phyloP scores from a whole-genome alignment of 2,797 vertebrate species.

The Euphonia xanthogaster region DNA sequence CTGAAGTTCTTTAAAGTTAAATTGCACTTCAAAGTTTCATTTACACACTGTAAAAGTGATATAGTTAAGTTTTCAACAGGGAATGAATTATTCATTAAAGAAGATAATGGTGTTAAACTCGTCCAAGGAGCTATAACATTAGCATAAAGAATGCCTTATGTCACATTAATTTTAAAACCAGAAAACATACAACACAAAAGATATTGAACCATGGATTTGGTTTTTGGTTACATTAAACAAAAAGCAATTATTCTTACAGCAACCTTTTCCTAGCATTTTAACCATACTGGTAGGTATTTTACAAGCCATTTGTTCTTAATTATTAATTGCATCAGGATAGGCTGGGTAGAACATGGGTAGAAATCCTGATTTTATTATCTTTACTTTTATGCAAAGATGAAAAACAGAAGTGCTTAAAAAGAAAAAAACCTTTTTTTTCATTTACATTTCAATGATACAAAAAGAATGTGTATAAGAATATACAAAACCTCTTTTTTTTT shows the following conservation, averaged over 20 bases:
- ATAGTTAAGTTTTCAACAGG: slow-evolving; percentile 76
- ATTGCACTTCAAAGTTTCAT: slow-evolving; percentile 79
- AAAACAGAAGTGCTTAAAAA: not conserved
- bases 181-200: slow-evolving; percentile 72
- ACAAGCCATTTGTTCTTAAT: slow-evolving; percentile 63
- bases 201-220: slow-evolving; percentile 39
- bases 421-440: rapidly evolving
- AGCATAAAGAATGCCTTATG: slow-evolving; percentile 77
- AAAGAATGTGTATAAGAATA: not conserved
- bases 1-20: slow-evolving; percentile 76
- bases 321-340: slow-evolving; percentile 55
- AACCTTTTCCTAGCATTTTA: slow-evolving; percentile 64
- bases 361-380: slow-evolving; percentile 6
- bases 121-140: slow-evolving; percentile 77
- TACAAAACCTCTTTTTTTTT: rapidly evolving
- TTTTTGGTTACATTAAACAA: slow-evolving; percentile 68
- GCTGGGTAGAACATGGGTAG: not conserved
- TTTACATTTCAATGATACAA: not conserved
- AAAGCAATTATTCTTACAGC: slow-evolving; percentile 64
- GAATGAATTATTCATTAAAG: slow-evolving; percentile 81
- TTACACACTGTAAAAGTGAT: slow-evolving; percentile 79
- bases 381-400: slow-evolving; percentile 9
- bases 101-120: slow-evolving; percentile 76
- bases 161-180: slow-evolving; percentile 78
- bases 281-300: slow-evolving; percentile 24